phyloP scores from a whole-genome alignment of 2,888 invertebrate species.

The Lapara coniferarum region DNA sequence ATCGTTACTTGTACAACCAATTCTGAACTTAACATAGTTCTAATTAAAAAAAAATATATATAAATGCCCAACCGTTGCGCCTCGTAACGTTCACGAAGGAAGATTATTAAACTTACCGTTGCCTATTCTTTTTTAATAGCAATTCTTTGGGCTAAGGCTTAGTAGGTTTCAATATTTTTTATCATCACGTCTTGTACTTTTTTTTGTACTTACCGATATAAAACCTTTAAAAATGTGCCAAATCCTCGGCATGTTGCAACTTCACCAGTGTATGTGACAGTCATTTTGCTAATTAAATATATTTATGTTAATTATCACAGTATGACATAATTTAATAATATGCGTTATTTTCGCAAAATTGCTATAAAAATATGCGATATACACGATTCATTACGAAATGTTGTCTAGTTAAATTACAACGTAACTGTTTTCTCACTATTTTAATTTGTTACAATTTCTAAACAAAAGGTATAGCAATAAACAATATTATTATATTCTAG shows the following conservation, averaged over 20 bases:
- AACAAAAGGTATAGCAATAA: neutral
- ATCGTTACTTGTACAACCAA: too few relatives aligned
- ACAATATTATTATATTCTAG: too few relatives aligned
- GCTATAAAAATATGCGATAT: constrained; percentile 1
- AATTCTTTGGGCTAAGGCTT: too few relatives aligned
- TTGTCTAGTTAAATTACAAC: neutral
- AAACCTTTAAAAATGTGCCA: constrained; percentile 93
- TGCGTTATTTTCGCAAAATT: neutral
- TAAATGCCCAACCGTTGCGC: too few relatives aligned
- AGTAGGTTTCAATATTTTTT: too few relatives aligned
- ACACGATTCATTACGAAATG: neutral
- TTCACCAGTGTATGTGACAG: constrained; percentile 93
- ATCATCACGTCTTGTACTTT: neutral
- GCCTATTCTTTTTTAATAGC: too few relatives aligned
- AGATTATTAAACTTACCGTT: too few relatives aligned
- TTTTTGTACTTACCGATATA: constrained; percentile 86
- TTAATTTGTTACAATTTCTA: neutral
- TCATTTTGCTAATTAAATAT: constrained; percentile 82
- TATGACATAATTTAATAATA: neutral
- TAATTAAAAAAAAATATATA: too few relatives aligned
- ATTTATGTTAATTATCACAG: constrained; percentile 24
- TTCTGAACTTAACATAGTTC: too few relatives aligned
- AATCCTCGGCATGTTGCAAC: constrained; percentile 93
- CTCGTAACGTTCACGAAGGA: too few relatives aligned
- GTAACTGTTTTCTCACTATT: neutral